Evolutionary conservation across 2,888 invertebrate genomes (phyloP), one percentile per base, ranked within the genome.

Genomic region (Leptarthrus brevirostris): DNA sequence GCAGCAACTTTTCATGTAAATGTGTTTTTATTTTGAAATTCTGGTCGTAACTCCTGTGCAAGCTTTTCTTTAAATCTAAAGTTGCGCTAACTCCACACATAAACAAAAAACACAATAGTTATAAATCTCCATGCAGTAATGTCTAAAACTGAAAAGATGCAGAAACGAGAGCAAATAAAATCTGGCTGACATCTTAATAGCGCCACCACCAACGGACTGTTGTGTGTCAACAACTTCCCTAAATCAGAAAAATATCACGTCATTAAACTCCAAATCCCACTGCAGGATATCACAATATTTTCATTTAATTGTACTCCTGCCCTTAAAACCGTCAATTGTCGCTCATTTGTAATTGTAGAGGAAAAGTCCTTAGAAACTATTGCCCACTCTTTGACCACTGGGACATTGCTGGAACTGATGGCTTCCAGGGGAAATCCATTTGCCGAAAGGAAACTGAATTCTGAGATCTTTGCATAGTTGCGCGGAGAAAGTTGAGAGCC

Each of bases 251-350:
- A 58, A 34, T 40, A 34, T 36, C 58, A 58, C 36, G 18, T 58
- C 58, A 58, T 36, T 58, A 34, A 58, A 34, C 34, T 58, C 18
- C 18, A 36, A 36, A 36, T 58, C 36, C 58, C 20, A 36, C 4
- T 16, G 14, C 18, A 34, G 58, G 36, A 58, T 58, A 34, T 58
- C 64, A 47, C 47, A 66, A 66, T 66, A 66, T 66, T 66, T 66
- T 66, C 47, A 66, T 47, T 66, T 66, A 47, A 47, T 26, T 66
- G 64, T 47, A 16, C 47, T 66, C 47, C 47, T 24, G 26, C 20
- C 64, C 10, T 66, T 66, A 24, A 10, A 20, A 2, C 26, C n/a
- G 3, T n/a, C 44, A 47, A 47, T 16, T 66, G 64, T 66, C 24
- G 24, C 64, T 47, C 64, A 44, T 66, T 66, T 66, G 26, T 24